phyloP scores from a whole-genome alignment of 2,888 invertebrate genomes.

The Drosophila recens region DNA sequence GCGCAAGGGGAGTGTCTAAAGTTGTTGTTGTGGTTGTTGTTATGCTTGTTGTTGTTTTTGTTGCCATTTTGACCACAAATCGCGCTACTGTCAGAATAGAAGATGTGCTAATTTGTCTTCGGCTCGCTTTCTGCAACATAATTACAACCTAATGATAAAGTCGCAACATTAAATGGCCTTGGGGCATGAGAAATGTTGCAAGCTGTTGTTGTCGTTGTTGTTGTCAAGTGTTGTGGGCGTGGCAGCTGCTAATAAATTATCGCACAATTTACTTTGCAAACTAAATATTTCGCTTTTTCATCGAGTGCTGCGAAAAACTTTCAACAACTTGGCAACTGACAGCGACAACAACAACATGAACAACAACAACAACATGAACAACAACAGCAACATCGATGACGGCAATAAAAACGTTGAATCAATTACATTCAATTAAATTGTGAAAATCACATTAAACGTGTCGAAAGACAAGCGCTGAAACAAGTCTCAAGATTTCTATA shows the following conservation, averaged over 20 bases:
- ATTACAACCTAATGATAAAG: constrained; percentile 26
- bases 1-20: background rate
- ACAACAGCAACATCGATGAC: constrained; percentile 1
- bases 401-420: constrained; percentile 64
- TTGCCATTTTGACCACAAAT: constrained; percentile 62
- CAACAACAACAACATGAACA: too few species aligned
- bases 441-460: constrained; percentile 73
- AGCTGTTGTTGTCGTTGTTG: background rate
- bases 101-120: constrained; percentile 60
- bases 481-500: constrained; percentile 19
- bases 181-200: constrained; percentile 22
- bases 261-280: constrained; percentile 48
- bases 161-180: constrained; percentile 1
- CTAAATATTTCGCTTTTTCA: constrained; percentile 42
- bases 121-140: constrained; percentile 34
- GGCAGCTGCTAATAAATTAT: constrained; percentile 55
- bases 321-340: constrained; percentile 40
- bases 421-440: constrained; percentile 70
- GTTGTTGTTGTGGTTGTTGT: background rate
- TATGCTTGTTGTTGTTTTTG: background rate
- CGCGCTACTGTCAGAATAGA: constrained; percentile 64
- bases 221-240: constrained; percentile 15
- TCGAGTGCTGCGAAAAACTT: constrained; percentile 43
- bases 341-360: constrained; percentile 10
- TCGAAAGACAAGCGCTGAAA: constrained; percentile 45